These are phyloP conservation scores for Callimorpha dominula DNA, from an alignment of 2,888 invertebrate genomes.

Conservation along the genomic window DNA sequence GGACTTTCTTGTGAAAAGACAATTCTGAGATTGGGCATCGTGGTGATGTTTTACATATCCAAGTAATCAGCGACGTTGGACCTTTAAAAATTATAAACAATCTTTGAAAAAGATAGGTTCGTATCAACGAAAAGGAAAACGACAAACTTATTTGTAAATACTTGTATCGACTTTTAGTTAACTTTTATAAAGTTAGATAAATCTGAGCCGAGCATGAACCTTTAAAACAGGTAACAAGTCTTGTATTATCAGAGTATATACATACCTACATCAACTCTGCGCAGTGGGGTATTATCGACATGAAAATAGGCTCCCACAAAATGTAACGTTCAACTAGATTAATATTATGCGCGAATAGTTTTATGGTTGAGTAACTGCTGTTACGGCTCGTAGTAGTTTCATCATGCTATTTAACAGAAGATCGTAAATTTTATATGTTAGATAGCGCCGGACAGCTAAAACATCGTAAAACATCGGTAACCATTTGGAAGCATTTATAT, in stretches of 20 bases:
- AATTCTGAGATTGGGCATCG: neutral
- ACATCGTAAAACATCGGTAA: slow-evolving; percentile 55
- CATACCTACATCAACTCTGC: neutral
- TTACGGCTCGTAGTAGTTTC: slow-evolving; percentile 56
- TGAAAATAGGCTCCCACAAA: slow-evolving; percentile 13
- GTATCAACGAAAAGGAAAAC: too few species aligned
- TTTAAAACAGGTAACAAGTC: too few species aligned
- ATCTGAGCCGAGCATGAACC: too few species aligned
- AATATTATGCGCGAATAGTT: slow-evolving; percentile 48
- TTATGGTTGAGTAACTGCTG: slow-evolving; percentile 48
- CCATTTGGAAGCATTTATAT: slow-evolving; percentile 53
- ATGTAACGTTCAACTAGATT: slow-evolving; percentile 34
- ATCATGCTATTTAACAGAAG: slow-evolving; percentile 63
- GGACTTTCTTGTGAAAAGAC: neutral
- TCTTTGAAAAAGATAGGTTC: too few species aligned
- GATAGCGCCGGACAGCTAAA: slow-evolving; percentile 28
- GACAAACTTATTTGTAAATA: too few species aligned
- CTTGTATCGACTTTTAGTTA: neutral
- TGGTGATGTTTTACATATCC: neutral
- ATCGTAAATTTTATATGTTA: slow-evolving; percentile 67
- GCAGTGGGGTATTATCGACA: neutral
- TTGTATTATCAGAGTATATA: too few species aligned
- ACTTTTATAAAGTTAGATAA: neutral
- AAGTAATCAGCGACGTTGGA: neutral
- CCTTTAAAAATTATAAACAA: neutral